Percentiles rank a stretch among this genome's conserved stretches.
These are phyloP conservation scores for Nannoperca obscura DNA, from an alignment of 2,797 vertebrate species.

Conservation along the genomic window DNA sequence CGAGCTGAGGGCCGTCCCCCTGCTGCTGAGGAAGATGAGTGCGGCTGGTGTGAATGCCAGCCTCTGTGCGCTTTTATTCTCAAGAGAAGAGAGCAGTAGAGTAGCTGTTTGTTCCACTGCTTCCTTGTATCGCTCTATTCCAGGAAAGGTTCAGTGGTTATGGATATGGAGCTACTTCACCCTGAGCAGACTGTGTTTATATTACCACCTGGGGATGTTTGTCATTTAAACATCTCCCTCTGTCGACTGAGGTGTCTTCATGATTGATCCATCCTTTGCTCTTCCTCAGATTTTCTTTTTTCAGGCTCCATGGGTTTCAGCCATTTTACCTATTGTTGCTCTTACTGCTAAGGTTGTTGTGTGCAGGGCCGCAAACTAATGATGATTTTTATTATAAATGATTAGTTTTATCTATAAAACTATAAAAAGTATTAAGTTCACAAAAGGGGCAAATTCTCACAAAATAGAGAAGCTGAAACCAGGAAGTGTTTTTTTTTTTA, in stretches of 20 bases:
- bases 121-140: slow-evolving; percentile 11
- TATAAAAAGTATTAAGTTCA: slow-evolving; percentile 4
- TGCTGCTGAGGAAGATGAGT: slow-evolving; percentile 1
- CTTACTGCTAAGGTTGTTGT: background rate
- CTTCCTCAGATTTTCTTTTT: background rate
- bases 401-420: background rate
- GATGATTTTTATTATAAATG: background rate
- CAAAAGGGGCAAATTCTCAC: background rate
- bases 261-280: slow-evolving; percentile 21
- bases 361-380: background rate
- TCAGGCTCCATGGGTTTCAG: background rate
- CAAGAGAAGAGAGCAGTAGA: background rate
- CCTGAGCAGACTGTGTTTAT: slow-evolving; percentile 46
- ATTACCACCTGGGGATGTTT: slow-evolving; percentile 57
- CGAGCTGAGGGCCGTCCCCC: slow-evolving; percentile 32
- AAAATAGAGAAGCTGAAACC: no score
- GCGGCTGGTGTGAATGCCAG: slow-evolving; percentile 40
- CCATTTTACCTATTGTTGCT: background rate
- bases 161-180: slow-evolving; percentile 36
- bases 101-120: background rate
- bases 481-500: no score
- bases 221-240: slow-evolving; percentile 42
- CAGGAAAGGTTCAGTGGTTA: slow-evolving; percentile 37
- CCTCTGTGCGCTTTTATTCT: slow-evolving; percentile 25
- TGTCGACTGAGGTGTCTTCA: slow-evolving; percentile 6